These are phyloP conservation scores for Crotalus viridis DNA, from an alignment of 2,113 vertebrate species.

Conservation along the genomic window DNA sequence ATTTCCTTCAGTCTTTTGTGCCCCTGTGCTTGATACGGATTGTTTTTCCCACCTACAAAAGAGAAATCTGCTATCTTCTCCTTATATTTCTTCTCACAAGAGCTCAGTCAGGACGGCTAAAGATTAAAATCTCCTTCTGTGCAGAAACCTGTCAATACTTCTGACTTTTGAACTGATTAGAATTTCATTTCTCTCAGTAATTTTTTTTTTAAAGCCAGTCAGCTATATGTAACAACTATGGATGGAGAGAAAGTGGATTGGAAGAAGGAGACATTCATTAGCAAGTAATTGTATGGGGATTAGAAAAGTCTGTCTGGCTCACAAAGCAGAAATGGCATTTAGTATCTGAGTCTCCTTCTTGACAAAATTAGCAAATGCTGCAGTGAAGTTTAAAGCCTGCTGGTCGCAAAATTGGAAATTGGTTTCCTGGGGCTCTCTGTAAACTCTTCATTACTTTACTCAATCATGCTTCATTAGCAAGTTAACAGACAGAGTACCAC, in stretches of 20 bases:
- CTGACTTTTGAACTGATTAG: conserved; percentile 62
- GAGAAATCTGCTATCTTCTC: conserved; percentile 32
- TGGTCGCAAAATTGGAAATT: conserved; percentile 82
- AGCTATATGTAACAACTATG: conserved; percentile 63
- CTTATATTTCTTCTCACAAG: conserved; percentile 35
- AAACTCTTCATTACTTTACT: conserved; percentile 86
- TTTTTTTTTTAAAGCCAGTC: conserved; percentile 50
- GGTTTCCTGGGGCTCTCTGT: conserved; percentile 84
- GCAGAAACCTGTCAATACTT: conserved; percentile 38
- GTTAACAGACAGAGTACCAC: conserved; percentile 84
- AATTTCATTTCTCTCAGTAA: conserved; percentile 65
- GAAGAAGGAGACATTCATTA: conserved; percentile 65
- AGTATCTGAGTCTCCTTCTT: conserved; percentile 68
- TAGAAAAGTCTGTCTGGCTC: conserved; percentile 68
- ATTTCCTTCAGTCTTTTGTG: not conserved
- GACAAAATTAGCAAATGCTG: conserved; percentile 77
- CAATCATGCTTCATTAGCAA: conserved; percentile 85
- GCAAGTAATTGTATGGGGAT: conserved; percentile 54
- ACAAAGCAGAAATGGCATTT: conserved; percentile 69
- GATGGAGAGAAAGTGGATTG: conserved; percentile 61
- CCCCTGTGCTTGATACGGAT: not conserved
- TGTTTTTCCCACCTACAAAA: not conserved
- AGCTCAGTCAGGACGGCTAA: conserved; percentile 27
- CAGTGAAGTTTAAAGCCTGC: conserved; percentile 74
- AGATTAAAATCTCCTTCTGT: conserved; percentile 53